phyloP scores from a whole-genome alignment of 2,113 vertebrate genomes.

The Datnioides undecimradiatus region DNA sequence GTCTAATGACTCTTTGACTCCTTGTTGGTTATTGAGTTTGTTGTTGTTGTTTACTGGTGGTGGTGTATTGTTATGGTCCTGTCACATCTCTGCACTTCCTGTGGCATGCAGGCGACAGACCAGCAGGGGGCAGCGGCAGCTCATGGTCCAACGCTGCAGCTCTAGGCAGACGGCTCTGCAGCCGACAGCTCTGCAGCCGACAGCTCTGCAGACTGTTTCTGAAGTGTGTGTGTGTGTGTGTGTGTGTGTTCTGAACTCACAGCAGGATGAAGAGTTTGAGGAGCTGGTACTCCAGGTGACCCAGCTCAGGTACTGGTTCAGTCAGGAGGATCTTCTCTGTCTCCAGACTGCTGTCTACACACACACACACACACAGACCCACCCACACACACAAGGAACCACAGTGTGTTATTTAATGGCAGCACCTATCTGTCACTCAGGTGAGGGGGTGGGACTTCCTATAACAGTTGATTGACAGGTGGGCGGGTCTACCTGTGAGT shows the following conservation, averaged over 20 bases:
- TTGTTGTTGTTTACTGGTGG: too few relatives aligned
- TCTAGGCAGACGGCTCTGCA: too few relatives aligned
- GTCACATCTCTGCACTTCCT: too few relatives aligned
- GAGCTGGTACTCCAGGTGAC: conserved; percentile 66
- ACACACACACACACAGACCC: background rate
- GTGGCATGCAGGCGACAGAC: too few relatives aligned
- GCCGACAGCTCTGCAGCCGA: too few relatives aligned
- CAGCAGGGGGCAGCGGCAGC: too few relatives aligned
- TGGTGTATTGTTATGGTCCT: too few relatives aligned
- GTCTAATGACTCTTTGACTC: too few relatives aligned
- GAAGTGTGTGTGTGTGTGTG: background rate
- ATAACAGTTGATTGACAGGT: background rate
- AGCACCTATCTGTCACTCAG: background rate
- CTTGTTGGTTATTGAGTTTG: too few relatives aligned
- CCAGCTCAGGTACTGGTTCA: conserved; percentile 72
- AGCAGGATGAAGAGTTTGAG: conserved; percentile 73
- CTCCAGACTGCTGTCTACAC: conserved; percentile 62
- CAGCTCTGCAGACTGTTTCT: background rate
- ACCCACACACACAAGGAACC: conserved; percentile 5
- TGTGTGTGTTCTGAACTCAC: conserved; percentile 47
- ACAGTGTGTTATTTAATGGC: too few relatives aligned
- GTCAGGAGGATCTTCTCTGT: conserved; percentile 66
- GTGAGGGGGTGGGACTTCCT: too few relatives aligned
- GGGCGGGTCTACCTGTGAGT: conserved; percentile 47
- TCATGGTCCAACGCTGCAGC: too few relatives aligned